Percentiles rank a stretch among this genome's conserved stretches.
Conservation (phyloP, 2,113 vertebrate genomes). For the Prionailurus viverrinus region DNA sequence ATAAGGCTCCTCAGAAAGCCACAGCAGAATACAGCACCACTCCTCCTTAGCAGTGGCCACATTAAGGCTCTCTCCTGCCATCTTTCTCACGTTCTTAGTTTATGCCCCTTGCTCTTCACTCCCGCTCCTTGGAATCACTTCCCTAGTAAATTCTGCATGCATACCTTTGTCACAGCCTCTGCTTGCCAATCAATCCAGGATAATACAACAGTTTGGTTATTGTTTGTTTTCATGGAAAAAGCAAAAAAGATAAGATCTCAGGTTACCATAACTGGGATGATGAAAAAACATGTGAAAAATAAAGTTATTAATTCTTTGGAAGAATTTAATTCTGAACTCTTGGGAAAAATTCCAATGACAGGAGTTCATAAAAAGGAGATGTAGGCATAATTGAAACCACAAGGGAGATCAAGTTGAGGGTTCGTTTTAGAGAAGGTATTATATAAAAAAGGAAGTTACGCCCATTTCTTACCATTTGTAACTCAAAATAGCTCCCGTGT, state of each 20-base stretch:
- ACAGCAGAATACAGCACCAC: neutral
- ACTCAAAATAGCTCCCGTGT: constrained; percentile 1
- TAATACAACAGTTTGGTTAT: neutral
- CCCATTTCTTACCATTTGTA: neutral
- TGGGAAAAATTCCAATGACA: constrained; percentile 42
- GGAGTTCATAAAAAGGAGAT: neutral
- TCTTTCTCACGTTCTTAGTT: neutral
- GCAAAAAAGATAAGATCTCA: neutral
- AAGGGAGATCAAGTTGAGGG: neutral
- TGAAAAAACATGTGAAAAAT: neutral
- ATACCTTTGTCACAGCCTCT: neutral
- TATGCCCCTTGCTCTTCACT: neutral
- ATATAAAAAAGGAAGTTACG: neutral
- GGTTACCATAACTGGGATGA: neutral
- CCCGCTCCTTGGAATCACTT: neutral
- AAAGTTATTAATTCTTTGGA: neutral
- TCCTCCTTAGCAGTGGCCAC: neutral
- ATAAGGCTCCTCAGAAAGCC: neutral
- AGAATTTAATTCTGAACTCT: neutral
- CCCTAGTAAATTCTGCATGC: neutral
- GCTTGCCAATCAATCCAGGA: neutral
- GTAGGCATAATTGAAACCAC: neutral
- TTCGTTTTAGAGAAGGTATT: neutral
- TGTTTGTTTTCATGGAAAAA: neutral
- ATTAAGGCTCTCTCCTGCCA: neutral